These are phyloP conservation scores for Protomyctophum bolini DNA, from an alignment of 2,113 vertebrate genomes.

Conservation along the genomic window DNA sequence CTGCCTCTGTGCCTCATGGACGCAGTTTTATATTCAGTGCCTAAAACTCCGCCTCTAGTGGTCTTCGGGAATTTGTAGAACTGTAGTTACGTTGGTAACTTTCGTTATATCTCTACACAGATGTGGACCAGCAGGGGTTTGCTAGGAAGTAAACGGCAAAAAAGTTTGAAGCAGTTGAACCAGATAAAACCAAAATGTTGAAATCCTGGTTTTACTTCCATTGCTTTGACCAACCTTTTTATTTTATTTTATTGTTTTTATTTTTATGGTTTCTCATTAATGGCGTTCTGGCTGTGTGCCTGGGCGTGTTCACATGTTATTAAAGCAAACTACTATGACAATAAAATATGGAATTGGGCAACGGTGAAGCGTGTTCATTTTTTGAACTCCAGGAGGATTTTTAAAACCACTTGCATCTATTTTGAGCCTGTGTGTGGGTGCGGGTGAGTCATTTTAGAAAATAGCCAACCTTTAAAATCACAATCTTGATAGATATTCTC, in stretches of 20 bases:
- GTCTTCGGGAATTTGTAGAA: too few species aligned
- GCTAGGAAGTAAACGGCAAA: constrained; percentile 78
- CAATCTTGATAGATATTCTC: too few species aligned
- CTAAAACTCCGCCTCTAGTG: too few species aligned
- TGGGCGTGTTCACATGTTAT: constrained; percentile 89
- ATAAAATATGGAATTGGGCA: constrained; percentile 96
- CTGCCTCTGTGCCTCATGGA: too few species aligned
- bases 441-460: too few species aligned
- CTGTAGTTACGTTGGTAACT: too few species aligned
- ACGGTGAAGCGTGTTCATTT: constrained; percentile 4
- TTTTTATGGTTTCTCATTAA: constrained; percentile 67
- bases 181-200: constrained; percentile 74
- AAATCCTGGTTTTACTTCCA: constrained; percentile 74
- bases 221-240: constrained; percentile 64
- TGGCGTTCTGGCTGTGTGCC: constrained; percentile 83
- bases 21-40: too few species aligned
- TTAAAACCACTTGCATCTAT: too few species aligned
- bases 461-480: too few species aligned
- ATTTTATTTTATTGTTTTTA: constrained; percentile 76
- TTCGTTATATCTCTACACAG: constrained; percentile 83
- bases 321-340: constrained; percentile 93
- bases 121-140: constrained; percentile 87
- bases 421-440: too few species aligned
- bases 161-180: constrained; percentile 65
- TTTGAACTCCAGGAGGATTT: background rate